Percentiles rank a stretch among this genome's conserved stretches.
These are phyloP conservation scores for Eurystomus glaucurus DNA, from an alignment of 2,797 vertebrate species.

Conservation along the genomic window DNA sequence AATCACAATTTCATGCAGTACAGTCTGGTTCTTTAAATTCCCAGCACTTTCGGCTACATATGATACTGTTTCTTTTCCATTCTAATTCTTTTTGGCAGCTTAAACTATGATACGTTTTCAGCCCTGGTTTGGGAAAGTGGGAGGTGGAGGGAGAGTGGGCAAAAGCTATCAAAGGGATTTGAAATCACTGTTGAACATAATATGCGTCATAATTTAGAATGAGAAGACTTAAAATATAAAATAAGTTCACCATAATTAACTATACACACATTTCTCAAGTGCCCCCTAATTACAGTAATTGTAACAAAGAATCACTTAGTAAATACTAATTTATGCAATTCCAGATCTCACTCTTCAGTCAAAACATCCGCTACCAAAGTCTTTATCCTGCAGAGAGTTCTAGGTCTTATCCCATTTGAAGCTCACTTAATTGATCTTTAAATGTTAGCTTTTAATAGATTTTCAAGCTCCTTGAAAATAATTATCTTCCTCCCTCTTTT, in stretches of 20 bases:
- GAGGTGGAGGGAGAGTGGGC: neutral
- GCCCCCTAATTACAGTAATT: neutral
- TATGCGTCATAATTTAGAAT: neutral
- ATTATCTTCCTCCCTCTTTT: neutral
- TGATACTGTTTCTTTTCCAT: neutral
- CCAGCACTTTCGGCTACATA: neutral
- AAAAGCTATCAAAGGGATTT: neutral
- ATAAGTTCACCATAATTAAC: neutral
- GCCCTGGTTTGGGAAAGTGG: neutral
- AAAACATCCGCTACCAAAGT: neutral
- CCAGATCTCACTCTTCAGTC: neutral
- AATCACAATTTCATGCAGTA: neutral
- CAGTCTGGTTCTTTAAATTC: neutral
- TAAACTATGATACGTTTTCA: neutral
- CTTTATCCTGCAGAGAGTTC: neutral
- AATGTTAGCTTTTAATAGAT: neutral
- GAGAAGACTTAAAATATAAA: neutral
- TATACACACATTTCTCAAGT: neutral
- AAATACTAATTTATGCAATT: slow-evolving; percentile 3
- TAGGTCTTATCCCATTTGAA: neutral
- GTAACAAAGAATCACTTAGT: neutral
- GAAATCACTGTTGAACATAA: neutral
- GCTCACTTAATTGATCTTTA: neutral
- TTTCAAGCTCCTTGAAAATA: neutral
- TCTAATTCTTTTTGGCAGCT: slow-evolving; percentile 1